Conservation (phyloP, 2,113 vertebrate species). For the human region GRCh38 chr1:175707001-175707500, state of each 20-base stretch:
- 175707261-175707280: constrained; percentile 31
- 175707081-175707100: not conserved
- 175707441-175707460: not conserved
- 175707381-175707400: not conserved
- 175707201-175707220: constrained; percentile 16
- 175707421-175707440: not conserved
- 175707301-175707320: not conserved
- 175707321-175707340: not conserved
- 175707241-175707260: constrained; percentile 34
- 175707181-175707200: not conserved
- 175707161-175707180: not conserved
- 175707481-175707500: not conserved
- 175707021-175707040: not conserved
- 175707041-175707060: not conserved
- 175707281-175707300: not conserved
- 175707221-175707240: not conserved
- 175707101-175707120: constrained; percentile 7
- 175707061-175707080: not conserved
- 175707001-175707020: fast-evolving
- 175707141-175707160: not conserved
- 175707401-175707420: not conserved
- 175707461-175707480: not conserved
- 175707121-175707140: not conserved
- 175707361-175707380: not conserved
- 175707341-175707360: not conserved